A percentile compares a stretch with the other conserved stretches of the same genome.
Conservation (phyloP, 2,888 invertebrate species). For the Pseudoips prasinana region DNA sequence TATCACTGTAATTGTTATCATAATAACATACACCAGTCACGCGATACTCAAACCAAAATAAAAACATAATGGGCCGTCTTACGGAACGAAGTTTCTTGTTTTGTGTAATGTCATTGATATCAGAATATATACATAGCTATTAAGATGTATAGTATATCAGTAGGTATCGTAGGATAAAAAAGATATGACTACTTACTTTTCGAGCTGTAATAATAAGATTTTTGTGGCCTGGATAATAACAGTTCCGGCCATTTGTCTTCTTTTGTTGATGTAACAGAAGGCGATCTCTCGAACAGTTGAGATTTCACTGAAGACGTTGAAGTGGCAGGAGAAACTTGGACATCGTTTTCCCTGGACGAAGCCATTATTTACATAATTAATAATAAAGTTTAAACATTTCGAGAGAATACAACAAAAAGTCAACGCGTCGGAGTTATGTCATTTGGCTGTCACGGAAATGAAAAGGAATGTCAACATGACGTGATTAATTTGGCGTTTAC, state of each 20-base stretch:
- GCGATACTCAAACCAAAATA: constrained; percentile 11
- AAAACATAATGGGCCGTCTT: no score
- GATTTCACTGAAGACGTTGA: constrained; percentile 61
- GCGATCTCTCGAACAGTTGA: constrained; percentile 60
- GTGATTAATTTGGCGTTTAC: no score
- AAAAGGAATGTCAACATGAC: no score
- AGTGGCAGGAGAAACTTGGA: constrained; percentile 57
- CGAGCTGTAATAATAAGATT: constrained; percentile 67
- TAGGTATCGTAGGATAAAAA: no score
- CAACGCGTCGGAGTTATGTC: constrained; percentile 28
- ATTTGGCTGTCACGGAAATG: constrained; percentile 6
- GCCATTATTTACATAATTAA: constrained; percentile 65
- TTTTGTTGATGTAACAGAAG: constrained; percentile 60
- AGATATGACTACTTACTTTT: constrained; percentile 57
- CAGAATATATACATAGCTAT: no score
- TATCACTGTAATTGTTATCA: no score
- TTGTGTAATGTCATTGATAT: no score
- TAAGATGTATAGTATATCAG: no score
- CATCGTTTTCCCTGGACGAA: constrained; percentile 54
- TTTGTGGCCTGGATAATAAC: constrained; percentile 67
- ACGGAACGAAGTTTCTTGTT: no score
- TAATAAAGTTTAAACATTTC: constrained; percentile 40
- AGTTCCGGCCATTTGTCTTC: constrained; percentile 79
- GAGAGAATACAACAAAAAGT: constrained; percentile 30
- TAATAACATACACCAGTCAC: no score